Evolutionary conservation across 2,888 invertebrate genomes (phyloP), one percentile per base, ranked within the genome.

Genomic region (Hesperia comma): DNA sequence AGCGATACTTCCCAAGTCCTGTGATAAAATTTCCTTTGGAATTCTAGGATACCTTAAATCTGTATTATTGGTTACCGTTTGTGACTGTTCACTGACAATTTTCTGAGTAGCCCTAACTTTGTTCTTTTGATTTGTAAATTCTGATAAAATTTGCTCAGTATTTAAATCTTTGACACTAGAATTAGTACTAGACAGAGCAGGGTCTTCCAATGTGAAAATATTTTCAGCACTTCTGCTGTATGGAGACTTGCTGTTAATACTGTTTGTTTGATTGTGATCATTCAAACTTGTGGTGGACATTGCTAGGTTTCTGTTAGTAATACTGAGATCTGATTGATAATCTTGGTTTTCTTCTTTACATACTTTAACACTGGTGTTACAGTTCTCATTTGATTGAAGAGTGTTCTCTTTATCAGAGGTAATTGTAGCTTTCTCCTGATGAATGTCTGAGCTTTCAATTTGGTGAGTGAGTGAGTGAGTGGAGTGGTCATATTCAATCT

Each of bases 1-100:
- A 0, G 92, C 92, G 1, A 93, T 87, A 68, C 83, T 89, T 0
- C 92, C 91, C 0, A 92, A 74, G 51, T 92, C 92, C 80, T 89
- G 92, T 0, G 88, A 81, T 1, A 92, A 64, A 0, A 91, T 73
- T 70, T 92, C 92, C 76, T 91, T 92, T 0, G 88, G 88, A 75
- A 90, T 74, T 41, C 86, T 77, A 0, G 84, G 67, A 33, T 88
- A 88, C 69, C 79, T 77, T 0, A 69, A 71, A 56, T 90, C 88
- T 57, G 71, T 14, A 14, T 62, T 37, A 26, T 17, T 49, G 5
- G 8, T 32, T 37, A 21, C 69, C 4, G 56, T 61, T 43, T 74
- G 70, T 46, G 73, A 33, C 2, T 69, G 76, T n/a, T 91, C 88
- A 1, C 86, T 81, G 51, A 75, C 56, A 51, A 90, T 83, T 70